Evolutionary conservation across 2,113 vertebrate genomes (phyloP).

Genomic region (Crotalus helleri): DNA sequence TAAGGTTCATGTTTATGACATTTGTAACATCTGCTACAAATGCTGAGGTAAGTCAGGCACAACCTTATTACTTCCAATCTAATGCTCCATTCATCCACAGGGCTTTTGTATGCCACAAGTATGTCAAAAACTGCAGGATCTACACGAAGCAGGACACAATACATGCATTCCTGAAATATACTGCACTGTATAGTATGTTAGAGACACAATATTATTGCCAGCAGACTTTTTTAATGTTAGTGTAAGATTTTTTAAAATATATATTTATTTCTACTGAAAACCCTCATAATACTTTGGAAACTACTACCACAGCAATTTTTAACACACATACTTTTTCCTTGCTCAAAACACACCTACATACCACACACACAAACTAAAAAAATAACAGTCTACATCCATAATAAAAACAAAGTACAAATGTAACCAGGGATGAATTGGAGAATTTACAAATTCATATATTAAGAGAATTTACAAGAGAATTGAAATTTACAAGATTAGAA

Average conservation of each 20-base stretch:
- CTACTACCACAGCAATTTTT: background rate
- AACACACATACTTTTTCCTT: background rate
- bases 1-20: slow-evolving; percentile 70
- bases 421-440: background rate
- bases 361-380: background rate
- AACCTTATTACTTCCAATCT: slow-evolving; percentile 69
- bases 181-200: background rate
- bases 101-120: slow-evolving; percentile 56
- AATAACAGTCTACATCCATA: background rate
- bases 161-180: slow-evolving; percentile 40
- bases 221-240: background rate
- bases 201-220: background rate
- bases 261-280: background rate
- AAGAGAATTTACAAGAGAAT: background rate
- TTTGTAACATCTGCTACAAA: slow-evolving; percentile 71
- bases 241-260: background rate
- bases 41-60: slow-evolving; percentile 67
- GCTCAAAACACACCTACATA: fast-evolving
- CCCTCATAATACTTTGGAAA: background rate
- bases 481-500: background rate
- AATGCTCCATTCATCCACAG: slow-evolving; percentile 59
- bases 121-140: slow-evolving; percentile 37
- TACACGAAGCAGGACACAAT: slow-evolving; percentile 46
- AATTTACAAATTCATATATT: background rate
- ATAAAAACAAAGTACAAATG: background rate